Conservation (phyloP, 2,113 vertebrate species). For the Muscicapa adusta region DNA sequence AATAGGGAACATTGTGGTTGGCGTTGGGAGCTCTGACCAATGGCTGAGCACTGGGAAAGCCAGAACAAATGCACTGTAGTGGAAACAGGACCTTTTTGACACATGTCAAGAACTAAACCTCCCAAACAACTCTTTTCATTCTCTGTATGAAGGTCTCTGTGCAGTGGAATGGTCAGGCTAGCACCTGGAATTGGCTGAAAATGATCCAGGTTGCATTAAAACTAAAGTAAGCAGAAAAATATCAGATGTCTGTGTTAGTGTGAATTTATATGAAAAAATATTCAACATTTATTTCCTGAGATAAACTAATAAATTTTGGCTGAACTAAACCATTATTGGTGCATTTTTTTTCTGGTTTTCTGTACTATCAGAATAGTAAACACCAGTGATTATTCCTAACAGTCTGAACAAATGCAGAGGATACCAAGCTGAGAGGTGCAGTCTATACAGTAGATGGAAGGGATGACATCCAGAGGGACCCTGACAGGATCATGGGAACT, state of each 20-base stretch:
- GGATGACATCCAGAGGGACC: neutral
- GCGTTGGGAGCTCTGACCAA: neutral
- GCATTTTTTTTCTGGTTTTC: neutral
- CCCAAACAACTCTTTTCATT: neutral
- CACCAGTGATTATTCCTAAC: neutral
- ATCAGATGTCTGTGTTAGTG: neutral
- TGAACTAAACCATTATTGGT: neutral
- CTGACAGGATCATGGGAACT: neutral
- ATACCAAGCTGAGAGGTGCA: neutral
- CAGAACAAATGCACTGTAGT: neutral
- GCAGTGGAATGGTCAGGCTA: neutral
- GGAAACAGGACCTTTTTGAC: neutral
- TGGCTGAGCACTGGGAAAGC: neutral
- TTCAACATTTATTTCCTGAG: neutral
- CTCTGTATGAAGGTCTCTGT: neutral
- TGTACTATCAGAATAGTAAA: neutral
- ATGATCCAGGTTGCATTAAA: neutral
- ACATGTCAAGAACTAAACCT: neutral
- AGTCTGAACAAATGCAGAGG: neutral
- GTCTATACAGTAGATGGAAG: fast-evolving
- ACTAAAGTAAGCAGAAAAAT: neutral
- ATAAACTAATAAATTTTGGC: neutral
- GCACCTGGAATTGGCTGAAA: neutral
- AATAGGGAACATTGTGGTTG: fast-evolving
- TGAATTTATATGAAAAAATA: neutral